These are phyloP conservation scores for Acrocephalus arundinaceus DNA, from an alignment of 2,113 vertebrate species.

Conservation along the genomic window DNA sequence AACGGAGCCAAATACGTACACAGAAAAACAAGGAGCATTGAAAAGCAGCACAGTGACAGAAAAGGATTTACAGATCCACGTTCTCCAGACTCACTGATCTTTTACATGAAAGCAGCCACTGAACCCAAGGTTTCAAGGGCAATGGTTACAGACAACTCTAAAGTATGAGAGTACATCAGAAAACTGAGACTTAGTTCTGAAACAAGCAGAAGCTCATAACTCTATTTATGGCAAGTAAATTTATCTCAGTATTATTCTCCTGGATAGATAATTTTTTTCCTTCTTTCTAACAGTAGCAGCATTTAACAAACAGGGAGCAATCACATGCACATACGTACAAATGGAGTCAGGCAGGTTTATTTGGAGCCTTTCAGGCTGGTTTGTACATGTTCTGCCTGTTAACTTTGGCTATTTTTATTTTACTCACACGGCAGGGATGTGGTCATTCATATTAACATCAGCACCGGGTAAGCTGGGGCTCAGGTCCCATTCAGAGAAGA, in stretches of 20 bases:
- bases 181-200: neutral
- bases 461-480: neutral
- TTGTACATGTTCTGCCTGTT: neutral
- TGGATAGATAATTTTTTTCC: neutral
- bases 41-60: neutral
- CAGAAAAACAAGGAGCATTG: neutral
- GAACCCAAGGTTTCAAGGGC: neutral
- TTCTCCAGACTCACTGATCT: neutral
- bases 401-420: neutral
- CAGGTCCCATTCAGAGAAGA: neutral
- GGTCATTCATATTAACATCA: slow-evolving; percentile 31
- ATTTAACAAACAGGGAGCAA: neutral
- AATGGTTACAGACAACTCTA: neutral
- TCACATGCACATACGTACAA: neutral
- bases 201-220: neutral
- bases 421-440: neutral
- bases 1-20: neutral
- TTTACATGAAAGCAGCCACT: neutral
- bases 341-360: neutral
- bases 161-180: neutral
- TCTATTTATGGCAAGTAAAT: neutral
- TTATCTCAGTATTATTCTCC: neutral
- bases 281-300: neutral
- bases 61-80: accelerated
- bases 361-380: neutral